Conservation (phyloP, 2,113 vertebrate species). For the Nettapus auritus region DNA sequence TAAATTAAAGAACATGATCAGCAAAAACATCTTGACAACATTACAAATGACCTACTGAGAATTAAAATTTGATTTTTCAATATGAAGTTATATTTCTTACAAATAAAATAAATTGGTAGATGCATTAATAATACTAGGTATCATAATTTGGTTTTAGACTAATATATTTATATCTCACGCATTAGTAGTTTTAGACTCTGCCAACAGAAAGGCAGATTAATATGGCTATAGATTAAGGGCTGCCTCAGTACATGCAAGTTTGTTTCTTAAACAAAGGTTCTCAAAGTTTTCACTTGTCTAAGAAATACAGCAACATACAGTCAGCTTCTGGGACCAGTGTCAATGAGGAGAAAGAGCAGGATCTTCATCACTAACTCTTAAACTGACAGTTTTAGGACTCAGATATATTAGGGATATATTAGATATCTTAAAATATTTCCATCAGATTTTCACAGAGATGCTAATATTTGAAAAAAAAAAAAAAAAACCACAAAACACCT, state of each 20-base stretch:
- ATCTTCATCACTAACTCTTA: background rate
- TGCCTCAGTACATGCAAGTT: background rate
- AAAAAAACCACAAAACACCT: no score
- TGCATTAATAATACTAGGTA: background rate
- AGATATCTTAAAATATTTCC: background rate
- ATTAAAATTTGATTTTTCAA: background rate
- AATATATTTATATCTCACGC: background rate
- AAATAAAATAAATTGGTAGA: background rate
- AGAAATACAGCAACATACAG: background rate
- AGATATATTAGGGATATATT: background rate
- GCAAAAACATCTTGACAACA: background rate
- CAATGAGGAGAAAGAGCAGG: background rate
- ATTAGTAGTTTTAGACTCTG: background rate
- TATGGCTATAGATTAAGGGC: background rate
- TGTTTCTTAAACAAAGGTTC: conserved; percentile 26
- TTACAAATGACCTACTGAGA: background rate
- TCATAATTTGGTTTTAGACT: background rate
- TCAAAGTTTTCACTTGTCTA: conserved; percentile 6
- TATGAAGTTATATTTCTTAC: background rate
- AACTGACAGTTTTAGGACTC: background rate
- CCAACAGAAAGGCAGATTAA: background rate
- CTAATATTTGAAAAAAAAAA: conserved; percentile 33
- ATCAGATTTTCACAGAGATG: conserved; percentile 7
- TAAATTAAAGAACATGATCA: background rate
- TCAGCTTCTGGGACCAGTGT: background rate